phyloP scores from a whole-genome alignment of 2,797 vertebrate genomes.

The Margarornis squamiger region DNA sequence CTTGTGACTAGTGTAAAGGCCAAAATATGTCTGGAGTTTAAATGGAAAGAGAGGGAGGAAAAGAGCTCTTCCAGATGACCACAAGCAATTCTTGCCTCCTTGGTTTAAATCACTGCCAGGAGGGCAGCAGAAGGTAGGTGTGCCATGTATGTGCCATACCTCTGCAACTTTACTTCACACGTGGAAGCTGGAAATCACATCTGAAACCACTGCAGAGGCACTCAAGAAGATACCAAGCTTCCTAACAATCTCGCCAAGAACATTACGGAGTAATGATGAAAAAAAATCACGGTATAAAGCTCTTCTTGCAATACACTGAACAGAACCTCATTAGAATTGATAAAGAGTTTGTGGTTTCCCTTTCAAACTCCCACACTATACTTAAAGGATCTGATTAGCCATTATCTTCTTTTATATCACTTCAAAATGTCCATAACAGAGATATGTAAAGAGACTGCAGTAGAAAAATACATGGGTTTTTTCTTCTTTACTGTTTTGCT shows the following conservation, averaged over 20 bases:
- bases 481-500: conserved; percentile 42
- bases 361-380: conserved; percentile 46
- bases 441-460: background rate
- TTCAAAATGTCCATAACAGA: conserved; percentile 41
- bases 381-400: conserved; percentile 41
- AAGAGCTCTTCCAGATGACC: background rate
- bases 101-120: background rate
- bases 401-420: conserved; percentile 31
- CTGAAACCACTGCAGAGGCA: background rate
- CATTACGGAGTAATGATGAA: background rate
- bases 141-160: background rate
- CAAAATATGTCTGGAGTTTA: background rate
- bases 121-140: background rate
- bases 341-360: conserved; percentile 48
- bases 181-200: background rate
- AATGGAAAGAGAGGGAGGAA: background rate
- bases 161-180: background rate
- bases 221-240: background rate
- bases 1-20: background rate
- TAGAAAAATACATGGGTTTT: background rate
- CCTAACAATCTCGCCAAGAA: background rate
- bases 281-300: background rate
- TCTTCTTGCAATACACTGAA: conserved; percentile 20
- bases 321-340: background rate
- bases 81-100: background rate